Base-by-base conservation (phyloP, 1,140 invertebrate species). In the Philaenus spumarius region DNA sequence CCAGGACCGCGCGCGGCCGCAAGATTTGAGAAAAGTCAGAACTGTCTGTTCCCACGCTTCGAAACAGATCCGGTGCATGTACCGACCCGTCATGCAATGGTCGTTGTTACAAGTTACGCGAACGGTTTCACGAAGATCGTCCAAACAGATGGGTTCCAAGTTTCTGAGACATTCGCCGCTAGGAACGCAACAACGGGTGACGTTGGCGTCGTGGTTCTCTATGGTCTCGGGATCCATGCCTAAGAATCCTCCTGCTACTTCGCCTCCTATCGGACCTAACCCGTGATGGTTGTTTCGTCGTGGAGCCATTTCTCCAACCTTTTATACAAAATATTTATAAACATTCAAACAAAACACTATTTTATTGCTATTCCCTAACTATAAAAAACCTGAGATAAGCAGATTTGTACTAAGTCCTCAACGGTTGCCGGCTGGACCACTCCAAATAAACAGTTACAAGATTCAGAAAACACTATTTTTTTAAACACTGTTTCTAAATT, bases 21-120 rank as follows among this genome's bases (percentile, higher is more conserved):
- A 93, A 6, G 87, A 87, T 69, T 93, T 90, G 43, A 97, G 78
- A 68, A 91, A 95, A 34, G 85, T 84, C 58, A 96, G 78, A 15
- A 97, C 87, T 5, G 83, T 81, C 70, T 87, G 83, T 74, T 97
- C 93, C 91, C 93, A 97, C 48, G 83, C 79, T 26, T 95, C 90
- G 77, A 97, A 98, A 75, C 95, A 98, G 67, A 92, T 88, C 59
- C 86, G 82, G 77, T 98, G 95, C 94, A 98, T 97, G 74, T 87
- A 95, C 68, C 86, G 82, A 19, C 93, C 91, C 63, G 82, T 77
- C 42, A 79, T 77, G 77, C 95, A 98, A 59, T 84, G 82, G 65
- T 95, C 93, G 78, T 97, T 97, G 79, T 94, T 96, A 80, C 95
- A 98, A 40, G 86, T 80, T n/a, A 97, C 90, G 71, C 87, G 87